phyloP scores from a whole-genome alignment of 1,140 invertebrate species.

The Camponotus vicinus region DNA sequence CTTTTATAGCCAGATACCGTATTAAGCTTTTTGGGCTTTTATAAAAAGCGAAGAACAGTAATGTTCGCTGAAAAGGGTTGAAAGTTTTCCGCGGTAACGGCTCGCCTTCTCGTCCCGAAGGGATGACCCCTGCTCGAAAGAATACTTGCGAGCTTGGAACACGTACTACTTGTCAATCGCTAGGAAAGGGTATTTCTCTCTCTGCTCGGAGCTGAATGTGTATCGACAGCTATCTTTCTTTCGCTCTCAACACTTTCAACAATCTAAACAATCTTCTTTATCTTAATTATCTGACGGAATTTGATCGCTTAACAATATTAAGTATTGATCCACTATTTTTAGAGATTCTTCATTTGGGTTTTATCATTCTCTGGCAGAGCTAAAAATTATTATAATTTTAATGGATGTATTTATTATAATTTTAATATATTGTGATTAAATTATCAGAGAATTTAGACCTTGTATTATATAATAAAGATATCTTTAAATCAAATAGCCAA shows the following conservation, averaged over 20 bases:
- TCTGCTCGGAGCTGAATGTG: constrained; percentile 11
- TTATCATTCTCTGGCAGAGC: background rate
- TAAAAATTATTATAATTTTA: background rate
- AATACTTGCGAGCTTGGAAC: constrained; percentile 52
- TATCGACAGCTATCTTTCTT: constrained; percentile 41
- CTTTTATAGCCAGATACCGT: constrained; percentile 15
- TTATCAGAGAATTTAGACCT: background rate
- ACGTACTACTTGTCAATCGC: constrained; percentile 42
- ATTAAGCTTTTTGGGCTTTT: constrained; percentile 18
- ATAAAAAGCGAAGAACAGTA: constrained; percentile 30
- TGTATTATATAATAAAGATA: background rate
- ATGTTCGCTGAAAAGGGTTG: constrained; percentile 28
- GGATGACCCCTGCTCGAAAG: constrained; percentile 58
- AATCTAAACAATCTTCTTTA: constrained; percentile 38
- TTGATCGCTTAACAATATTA: background rate
- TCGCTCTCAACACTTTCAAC: background rate
- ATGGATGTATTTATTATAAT: no score
- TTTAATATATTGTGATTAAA: background rate
- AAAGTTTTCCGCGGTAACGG: constrained; percentile 49
- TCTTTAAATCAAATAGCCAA: background rate
- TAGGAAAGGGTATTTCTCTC: background rate
- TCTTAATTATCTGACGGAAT: background rate
- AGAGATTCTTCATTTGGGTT: background rate
- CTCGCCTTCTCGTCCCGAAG: constrained; percentile 41
- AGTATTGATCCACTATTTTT: background rate